phyloP scores from a whole-genome alignment of 2,113 vertebrate species.

The Struthio camelus region DNA sequence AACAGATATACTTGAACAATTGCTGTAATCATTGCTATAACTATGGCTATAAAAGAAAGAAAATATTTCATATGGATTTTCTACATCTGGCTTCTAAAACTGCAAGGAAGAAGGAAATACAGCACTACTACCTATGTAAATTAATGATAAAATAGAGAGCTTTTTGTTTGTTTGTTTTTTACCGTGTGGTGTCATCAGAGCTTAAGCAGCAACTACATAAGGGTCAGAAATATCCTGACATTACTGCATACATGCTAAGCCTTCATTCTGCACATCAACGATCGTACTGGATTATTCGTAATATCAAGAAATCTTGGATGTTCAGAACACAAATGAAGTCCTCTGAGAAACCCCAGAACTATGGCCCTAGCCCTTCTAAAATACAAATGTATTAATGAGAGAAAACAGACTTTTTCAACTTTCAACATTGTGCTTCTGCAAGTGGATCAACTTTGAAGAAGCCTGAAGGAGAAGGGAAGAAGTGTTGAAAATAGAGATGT shows the following conservation, averaged over 20 bases:
- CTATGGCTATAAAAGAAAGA: neutral
- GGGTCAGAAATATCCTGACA: neutral
- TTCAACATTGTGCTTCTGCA: neutral
- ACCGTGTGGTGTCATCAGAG: neutral
- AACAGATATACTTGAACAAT: neutral
- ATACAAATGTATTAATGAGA: neutral
- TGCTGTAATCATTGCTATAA: neutral
- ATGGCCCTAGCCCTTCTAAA: neutral
- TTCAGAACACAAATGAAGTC: neutral
- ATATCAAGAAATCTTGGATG: neutral
- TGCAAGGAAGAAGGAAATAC: no score
- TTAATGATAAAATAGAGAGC: no score
- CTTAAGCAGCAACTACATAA: neutral
- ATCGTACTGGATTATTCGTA: neutral
- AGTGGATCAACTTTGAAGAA: neutral
- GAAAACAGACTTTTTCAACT: neutral
- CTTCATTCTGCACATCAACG: neutral
- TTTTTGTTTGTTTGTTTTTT: fast-evolving
- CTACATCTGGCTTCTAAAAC: neutral
- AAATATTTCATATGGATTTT: neutral
- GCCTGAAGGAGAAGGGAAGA: neutral
- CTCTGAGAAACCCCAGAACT: neutral
- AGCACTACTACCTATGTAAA: no score
- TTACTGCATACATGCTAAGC: neutral
- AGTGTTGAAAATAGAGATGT: neutral